Conservation (phyloP, 2,888 invertebrate genomes). For the Agrotis puta region DNA sequence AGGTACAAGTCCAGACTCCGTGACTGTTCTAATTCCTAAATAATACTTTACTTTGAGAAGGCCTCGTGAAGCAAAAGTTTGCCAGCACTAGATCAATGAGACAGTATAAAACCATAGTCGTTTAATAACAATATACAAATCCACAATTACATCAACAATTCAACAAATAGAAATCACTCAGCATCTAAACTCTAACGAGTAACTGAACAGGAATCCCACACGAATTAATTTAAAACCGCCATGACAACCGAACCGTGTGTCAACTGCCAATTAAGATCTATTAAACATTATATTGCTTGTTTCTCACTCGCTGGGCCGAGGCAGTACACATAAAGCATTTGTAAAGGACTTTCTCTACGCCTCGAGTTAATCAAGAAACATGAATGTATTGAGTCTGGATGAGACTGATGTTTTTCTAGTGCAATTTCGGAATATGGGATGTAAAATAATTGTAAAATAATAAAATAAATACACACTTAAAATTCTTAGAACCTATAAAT, state of each 20-base stretch:
- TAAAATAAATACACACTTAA: no score
- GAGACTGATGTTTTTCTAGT: not conserved
- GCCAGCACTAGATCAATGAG: no score
- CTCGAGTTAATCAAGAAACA: slow-evolving; percentile 72
- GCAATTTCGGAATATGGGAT: no score
- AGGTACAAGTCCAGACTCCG: no score
- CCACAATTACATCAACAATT: slow-evolving; percentile 2
- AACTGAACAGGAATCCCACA: slow-evolving; percentile 64
- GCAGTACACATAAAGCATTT: slow-evolving; percentile 81
- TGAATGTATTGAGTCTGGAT: slow-evolving; percentile 34
- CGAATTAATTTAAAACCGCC: slow-evolving; percentile 65
- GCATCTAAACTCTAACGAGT: slow-evolving; percentile 15
- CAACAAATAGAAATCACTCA: slow-evolving; percentile 4
- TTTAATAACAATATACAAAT: not conserved
- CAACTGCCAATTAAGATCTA: slow-evolving; percentile 84
- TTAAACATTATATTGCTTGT: slow-evolving; percentile 81
- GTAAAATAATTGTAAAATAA: no score
- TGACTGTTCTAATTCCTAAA: no score
- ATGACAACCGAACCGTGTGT: slow-evolving; percentile 65
- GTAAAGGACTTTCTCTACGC: slow-evolving; percentile 82
- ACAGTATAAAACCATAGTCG: no score
- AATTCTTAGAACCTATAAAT: no score
- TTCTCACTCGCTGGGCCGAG: slow-evolving; percentile 77
- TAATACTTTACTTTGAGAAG: no score
- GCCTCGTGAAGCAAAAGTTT: no score